phyloP scores from a whole-genome alignment of 1,140 invertebrate genomes.

The Procambarus clarkii region DNA sequence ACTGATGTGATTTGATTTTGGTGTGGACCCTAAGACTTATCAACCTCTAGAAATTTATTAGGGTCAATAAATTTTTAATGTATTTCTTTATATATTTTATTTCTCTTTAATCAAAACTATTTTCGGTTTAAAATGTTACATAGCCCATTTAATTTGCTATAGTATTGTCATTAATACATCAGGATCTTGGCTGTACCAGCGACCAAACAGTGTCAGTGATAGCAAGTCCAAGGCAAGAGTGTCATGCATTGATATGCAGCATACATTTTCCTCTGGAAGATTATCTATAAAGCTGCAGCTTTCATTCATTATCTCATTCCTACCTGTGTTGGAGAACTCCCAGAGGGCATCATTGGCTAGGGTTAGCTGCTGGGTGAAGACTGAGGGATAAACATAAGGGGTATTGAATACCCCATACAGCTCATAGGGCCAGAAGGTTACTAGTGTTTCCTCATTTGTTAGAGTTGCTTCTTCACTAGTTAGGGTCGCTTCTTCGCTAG shows the following conservation, averaged over 20 bases:
- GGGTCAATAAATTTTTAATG: no score
- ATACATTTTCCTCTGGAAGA: no score
- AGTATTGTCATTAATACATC: not conserved
- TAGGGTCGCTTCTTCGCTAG: not conserved
- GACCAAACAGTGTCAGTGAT: conserved; percentile 52
- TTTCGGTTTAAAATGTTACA: no score
- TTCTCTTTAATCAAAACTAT: no score
- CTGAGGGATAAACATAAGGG: conserved; percentile 44
- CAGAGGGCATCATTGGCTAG: conserved; percentile 14
- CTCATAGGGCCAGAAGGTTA: conserved; percentile 23
- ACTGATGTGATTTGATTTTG: no score
- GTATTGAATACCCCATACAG: conserved; percentile 40
- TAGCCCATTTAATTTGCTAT: no score
- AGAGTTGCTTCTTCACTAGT: no score
- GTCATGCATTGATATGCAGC: no score
- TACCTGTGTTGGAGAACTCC: not conserved
- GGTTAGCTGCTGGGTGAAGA: conserved; percentile 40
- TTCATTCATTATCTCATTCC: not conserved
- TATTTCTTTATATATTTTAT: no score
- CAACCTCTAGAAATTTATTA: no score
- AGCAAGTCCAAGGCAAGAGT: conserved; percentile 24
- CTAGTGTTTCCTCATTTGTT: not conserved
- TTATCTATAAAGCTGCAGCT: not conserved
- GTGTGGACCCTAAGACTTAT: no score
- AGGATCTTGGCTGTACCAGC: conserved; percentile 45